These are phyloP conservation scores for Sebastiscus tertius DNA, from an alignment of 2,797 vertebrate genomes.

Conservation along the genomic window DNA sequence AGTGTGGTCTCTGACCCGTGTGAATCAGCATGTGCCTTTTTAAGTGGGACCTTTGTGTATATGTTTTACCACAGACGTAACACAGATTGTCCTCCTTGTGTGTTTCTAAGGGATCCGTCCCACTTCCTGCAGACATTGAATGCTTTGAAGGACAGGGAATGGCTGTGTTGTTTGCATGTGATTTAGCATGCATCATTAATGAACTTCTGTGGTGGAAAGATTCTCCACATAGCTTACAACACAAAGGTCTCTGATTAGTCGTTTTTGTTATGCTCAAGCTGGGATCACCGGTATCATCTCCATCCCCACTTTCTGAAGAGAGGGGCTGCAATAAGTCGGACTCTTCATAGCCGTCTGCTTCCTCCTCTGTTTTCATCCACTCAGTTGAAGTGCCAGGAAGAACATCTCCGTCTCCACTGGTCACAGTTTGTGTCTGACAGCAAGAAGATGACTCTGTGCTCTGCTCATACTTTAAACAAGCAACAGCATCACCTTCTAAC, in stretches of 20 bases:
- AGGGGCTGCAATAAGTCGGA: neutral
- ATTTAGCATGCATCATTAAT: neutral
- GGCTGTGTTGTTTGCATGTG: neutral
- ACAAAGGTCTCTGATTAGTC: accelerated
- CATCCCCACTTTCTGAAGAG: neutral
- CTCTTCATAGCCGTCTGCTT: neutral
- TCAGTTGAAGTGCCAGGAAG: neutral
- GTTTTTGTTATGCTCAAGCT: neutral
- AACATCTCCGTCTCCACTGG: neutral
- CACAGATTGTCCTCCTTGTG: conserved; percentile 21
- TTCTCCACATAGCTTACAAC: neutral
- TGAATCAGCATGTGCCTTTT: conserved; percentile 28
- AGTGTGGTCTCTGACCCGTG: conserved; percentile 33
- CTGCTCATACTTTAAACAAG: neutral
- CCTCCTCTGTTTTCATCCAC: neutral
- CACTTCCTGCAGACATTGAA: neutral
- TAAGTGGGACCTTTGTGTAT: conserved; percentile 22
- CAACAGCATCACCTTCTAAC: neutral
- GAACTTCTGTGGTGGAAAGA: neutral
- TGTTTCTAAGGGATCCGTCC: neutral
- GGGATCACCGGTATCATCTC: neutral
- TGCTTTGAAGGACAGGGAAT: neutral
- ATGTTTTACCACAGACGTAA: conserved; percentile 25
- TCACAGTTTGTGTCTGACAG: neutral
- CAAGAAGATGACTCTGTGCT: neutral